Percentiles rank a stretch among this genome's conserved stretches.
Evolutionary conservation across 1,140 invertebrate genomes (phyloP).

Genomic region (Vanessa atalanta): DNA sequence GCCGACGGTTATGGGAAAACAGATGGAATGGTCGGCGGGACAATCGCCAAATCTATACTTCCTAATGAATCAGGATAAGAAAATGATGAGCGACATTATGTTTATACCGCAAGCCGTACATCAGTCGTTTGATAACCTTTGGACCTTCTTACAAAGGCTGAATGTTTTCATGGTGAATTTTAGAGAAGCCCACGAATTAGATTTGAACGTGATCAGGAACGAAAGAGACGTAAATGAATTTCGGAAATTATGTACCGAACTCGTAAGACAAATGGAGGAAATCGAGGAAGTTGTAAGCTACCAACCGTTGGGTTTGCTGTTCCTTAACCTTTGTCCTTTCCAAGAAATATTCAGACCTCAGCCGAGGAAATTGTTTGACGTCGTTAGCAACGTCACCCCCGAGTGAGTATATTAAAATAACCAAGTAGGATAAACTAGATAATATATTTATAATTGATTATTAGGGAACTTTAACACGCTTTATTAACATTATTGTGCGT

Average conservation of each 20-base stretch:
- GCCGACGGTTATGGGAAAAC: conserved; percentile 87
- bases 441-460: no score
- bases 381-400: conserved; percentile 71
- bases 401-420: conserved; percentile 54
- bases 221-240: conserved; percentile 82
- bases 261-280: conserved; percentile 82
- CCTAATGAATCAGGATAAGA: conserved; percentile 84
- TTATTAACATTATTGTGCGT: no score
- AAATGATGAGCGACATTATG: conserved; percentile 80
- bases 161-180: conserved; percentile 85
- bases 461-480: no score
- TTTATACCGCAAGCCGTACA: conserved; percentile 81
- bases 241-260: conserved; percentile 82
- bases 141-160: conserved; percentile 85
- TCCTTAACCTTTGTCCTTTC: conserved; percentile 86
- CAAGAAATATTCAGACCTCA: conserved; percentile 86
- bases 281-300: conserved; percentile 84
- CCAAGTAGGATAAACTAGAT: not conserved
- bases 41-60: conserved; percentile 83
- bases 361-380: conserved; percentile 84
- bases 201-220: conserved; percentile 79
- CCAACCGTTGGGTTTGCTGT: conserved; percentile 85
- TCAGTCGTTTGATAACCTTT: conserved; percentile 83
- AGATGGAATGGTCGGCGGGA: conserved; percentile 85
- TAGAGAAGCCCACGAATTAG: conserved; percentile 84